Evolutionary conservation across 2,888 invertebrate genomes (phyloP).

Genomic region (Eueremaeus valkanovi): DNA sequence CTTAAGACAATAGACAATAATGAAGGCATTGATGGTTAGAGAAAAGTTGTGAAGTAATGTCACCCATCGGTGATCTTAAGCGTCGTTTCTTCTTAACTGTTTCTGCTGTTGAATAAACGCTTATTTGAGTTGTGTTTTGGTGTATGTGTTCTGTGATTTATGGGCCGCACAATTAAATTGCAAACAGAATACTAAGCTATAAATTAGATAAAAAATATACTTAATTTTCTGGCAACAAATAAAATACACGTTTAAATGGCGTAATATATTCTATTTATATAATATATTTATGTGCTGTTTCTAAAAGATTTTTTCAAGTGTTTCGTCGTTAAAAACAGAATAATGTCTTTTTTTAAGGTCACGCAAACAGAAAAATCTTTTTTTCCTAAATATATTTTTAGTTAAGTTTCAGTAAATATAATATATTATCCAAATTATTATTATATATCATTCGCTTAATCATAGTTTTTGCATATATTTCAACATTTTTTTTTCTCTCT

Average conservation of each 20-base stretch:
- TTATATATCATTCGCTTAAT: no score
- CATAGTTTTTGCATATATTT: no score
- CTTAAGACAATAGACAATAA: slow-evolving; percentile 10
- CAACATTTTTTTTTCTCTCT: no score
- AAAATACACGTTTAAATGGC: no score
- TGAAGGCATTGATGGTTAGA: neutral
- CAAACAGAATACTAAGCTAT: neutral
- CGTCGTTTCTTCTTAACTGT: neutral
- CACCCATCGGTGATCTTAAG: slow-evolving; percentile 19
- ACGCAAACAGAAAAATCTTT: neutral
- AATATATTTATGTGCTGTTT: neutral
- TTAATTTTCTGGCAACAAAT: no score
- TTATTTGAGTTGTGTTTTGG: neutral
- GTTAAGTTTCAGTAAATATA: no score
- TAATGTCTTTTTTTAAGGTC: neutral
- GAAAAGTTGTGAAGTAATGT: slow-evolving; percentile 9
- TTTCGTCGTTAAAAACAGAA: neutral
- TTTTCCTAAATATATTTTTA: no score
- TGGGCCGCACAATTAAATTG: neutral
- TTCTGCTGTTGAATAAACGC: neutral
- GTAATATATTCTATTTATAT: no score
- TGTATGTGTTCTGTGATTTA: neutral
- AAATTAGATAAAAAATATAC: slow-evolving; percentile 13
- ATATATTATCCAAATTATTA: no score
- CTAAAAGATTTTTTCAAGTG: neutral